Percentiles rank a stretch among this genome's conserved stretches.
Conservation (phyloP, 2,888 invertebrate genomes). For the Lithodes maja region DNA sequence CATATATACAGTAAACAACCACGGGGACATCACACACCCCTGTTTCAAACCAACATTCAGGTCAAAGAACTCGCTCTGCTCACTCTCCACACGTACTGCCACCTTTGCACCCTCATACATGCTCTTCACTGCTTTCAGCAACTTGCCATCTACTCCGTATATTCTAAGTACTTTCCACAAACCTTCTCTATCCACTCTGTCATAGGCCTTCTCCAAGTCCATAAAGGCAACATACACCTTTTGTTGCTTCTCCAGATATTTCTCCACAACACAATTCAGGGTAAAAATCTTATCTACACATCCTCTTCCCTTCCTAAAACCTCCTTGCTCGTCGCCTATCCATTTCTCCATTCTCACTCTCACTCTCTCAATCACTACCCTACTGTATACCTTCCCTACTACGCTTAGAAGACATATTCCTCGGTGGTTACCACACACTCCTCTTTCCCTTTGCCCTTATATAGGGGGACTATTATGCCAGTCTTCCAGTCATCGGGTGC, state of each 20-base stretch:
- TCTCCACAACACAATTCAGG: not conserved
- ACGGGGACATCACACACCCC: too few relatives aligned
- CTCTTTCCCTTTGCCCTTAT: not conserved
- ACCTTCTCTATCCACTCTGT: not conserved
- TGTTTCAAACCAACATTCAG: too few relatives aligned
- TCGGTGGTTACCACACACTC: not conserved
- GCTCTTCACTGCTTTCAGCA: not conserved
- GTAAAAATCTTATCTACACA: not conserved
- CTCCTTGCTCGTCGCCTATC: not conserved
- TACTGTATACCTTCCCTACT: not conserved
- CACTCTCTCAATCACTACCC: not conserved
- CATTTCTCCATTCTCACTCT: not conserved
- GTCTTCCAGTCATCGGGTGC: not conserved
- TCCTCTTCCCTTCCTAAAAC: conserved; percentile 1
- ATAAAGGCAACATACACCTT: not conserved
- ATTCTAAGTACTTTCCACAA: not conserved
- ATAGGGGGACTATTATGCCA: not conserved
- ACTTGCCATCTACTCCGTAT: not conserved
- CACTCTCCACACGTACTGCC: not conserved
- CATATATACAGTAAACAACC: too few relatives aligned
- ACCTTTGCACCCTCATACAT: not conserved
- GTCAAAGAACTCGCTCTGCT: not conserved
- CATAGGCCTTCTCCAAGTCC: not conserved
- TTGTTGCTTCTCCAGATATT: not conserved
- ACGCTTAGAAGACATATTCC: not conserved